Percentiles rank a stretch among this genome's conserved stretches.
phyloP scores from a whole-genome alignment of 1,140 invertebrate species.

The Trichonephila inaurata region DNA sequence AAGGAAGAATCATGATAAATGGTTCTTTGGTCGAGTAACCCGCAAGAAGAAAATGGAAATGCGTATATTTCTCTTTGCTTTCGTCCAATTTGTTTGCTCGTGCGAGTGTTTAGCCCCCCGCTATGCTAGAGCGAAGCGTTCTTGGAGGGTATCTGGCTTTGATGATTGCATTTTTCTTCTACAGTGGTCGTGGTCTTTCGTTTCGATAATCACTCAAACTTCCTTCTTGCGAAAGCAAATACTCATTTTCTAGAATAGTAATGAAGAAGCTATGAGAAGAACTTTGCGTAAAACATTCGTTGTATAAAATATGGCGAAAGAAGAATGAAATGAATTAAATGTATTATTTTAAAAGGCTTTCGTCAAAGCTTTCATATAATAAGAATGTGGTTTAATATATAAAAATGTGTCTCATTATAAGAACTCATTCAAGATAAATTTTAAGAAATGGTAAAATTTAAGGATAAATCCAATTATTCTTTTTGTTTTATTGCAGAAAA shows the following conservation, averaged over 20 bases:
- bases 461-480: too few relatives aligned
- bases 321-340: background rate
- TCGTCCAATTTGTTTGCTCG: conserved; percentile 14
- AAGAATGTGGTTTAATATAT: too few relatives aligned
- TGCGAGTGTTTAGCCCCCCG: conserved; percentile 21
- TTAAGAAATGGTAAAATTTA: too few relatives aligned
- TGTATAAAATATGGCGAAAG: background rate
- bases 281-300: background rate
- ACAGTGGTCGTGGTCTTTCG: background rate
- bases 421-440: too few relatives aligned
- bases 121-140: background rate
- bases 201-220: background rate
- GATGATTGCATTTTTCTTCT: background rate
- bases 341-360: too few relatives aligned
- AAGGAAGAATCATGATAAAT: conserved; percentile 41
- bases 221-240: background rate
- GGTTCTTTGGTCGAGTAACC: conserved; percentile 34
- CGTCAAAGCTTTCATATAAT: too few relatives aligned
- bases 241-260: background rate
- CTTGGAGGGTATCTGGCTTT: background rate
- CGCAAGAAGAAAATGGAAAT: conserved; percentile 11
- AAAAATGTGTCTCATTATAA: too few relatives aligned
- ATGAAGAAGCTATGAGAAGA: background rate
- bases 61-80: conserved; percentile 7
- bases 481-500: too few relatives aligned